A percentile compares a stretch with the other conserved stretches of the same genome.
These are phyloP conservation scores for Neolamprologus toae DNA, from an alignment of 2,113 vertebrate genomes.

Conservation along the genomic window DNA sequence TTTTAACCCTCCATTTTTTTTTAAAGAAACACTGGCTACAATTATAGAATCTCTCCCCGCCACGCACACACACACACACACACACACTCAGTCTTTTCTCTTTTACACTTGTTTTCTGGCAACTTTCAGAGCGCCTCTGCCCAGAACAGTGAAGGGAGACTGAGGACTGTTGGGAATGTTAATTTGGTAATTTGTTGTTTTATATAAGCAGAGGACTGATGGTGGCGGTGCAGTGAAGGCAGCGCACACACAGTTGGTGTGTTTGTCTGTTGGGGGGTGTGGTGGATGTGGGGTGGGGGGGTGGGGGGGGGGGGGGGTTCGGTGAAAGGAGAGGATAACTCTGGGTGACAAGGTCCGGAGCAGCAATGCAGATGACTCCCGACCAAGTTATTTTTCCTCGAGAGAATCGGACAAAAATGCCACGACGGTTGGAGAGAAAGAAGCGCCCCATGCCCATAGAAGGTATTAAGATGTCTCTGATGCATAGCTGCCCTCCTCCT, in stretches of 20 bases:
- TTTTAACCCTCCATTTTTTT: background rate
- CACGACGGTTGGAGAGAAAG: slow-evolving; percentile 68
- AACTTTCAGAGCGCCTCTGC: slow-evolving; percentile 21
- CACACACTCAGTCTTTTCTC: background rate
- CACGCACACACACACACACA: background rate
- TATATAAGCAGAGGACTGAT: slow-evolving; percentile 37
- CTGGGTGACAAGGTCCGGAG: slow-evolving; percentile 54
- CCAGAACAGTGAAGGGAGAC: slow-evolving; percentile 47
- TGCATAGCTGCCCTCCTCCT: slow-evolving; percentile 58
- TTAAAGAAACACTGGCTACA: background rate
- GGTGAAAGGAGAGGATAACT: slow-evolving; percentile 10
- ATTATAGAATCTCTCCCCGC: background rate
- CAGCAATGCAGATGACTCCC: slow-evolving; percentile 67
- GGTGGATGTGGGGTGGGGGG: background rate
- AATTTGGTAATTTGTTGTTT: slow-evolving; percentile 73
- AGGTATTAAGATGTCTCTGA: slow-evolving; percentile 76
- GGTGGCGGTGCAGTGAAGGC: background rate
- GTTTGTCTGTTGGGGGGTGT: background rate
- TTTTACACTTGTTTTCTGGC: slow-evolving; percentile 47
- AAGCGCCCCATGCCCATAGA: slow-evolving; percentile 74
- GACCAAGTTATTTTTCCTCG: slow-evolving; percentile 70
- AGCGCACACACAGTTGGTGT: background rate
- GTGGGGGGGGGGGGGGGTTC: background rate
- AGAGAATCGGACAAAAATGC: slow-evolving; percentile 69
- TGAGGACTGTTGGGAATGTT: slow-evolving; percentile 59